These are phyloP conservation scores for Caenorhabditis sp. DNA, from an alignment of 2,888 invertebrate species.

Conservation along the genomic window DNA sequence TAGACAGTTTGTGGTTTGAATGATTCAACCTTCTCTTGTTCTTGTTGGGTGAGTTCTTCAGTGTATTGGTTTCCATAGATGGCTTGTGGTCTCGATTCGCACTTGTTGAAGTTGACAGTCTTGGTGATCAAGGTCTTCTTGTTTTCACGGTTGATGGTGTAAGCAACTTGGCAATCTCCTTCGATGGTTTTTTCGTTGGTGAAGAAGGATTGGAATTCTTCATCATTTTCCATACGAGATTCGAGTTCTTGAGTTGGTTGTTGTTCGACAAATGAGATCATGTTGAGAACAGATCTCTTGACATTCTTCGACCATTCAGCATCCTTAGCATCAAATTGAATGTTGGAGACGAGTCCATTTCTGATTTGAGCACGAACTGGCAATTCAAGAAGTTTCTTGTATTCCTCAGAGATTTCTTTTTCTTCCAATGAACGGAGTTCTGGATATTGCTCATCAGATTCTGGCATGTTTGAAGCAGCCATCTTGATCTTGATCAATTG, in stretches of 20 bases:
- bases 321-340: too few species aligned
- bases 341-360: too few species aligned
- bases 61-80: slow-evolving; percentile 43
- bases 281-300: slow-evolving; percentile 66
- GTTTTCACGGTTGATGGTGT: slow-evolving; percentile 29
- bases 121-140: slow-evolving; percentile 43
- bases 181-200: too few species aligned
- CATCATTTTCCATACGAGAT: slow-evolving; percentile 6
- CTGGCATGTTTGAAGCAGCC: slow-evolving; percentile 18
- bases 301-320: too few species aligned
- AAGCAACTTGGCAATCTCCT: too few species aligned
- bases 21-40: slow-evolving; percentile 4
- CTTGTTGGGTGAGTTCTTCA: not conserved
- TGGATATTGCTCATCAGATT: slow-evolving; percentile 14
- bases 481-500: slow-evolving; percentile 20
- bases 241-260: slow-evolving; percentile 8
- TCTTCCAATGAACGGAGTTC: slow-evolving; percentile 31
- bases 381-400: slow-evolving; percentile 39
- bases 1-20: slow-evolving; percentile 43
- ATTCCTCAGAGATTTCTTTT: slow-evolving; percentile 33
- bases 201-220: too few species aligned
- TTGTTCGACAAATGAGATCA: slow-evolving; percentile 48
- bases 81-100: slow-evolving; percentile 65
- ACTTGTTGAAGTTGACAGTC: slow-evolving; percentile 72
- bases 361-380: too few species aligned